These are phyloP conservation scores for Pocota personata DNA, from an alignment of 2,888 invertebrate species.

Conservation along the genomic window DNA sequence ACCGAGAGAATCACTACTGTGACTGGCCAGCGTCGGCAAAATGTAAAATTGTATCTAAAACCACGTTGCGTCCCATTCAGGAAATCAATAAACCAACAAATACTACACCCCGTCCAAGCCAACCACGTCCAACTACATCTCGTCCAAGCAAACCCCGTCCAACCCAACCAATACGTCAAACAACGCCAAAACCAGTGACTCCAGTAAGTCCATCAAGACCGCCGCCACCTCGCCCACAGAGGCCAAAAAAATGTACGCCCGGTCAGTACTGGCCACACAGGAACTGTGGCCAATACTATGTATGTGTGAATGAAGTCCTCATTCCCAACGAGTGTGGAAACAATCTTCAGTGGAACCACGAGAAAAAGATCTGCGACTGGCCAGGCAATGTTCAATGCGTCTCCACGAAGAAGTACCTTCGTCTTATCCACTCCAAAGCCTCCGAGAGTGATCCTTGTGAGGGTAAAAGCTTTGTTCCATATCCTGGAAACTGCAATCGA, in stretches of 20 bases:
- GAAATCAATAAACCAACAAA: conserved; percentile 76
- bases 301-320: conserved; percentile 90
- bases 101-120: conserved; percentile 77
- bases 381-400: conserved; percentile 86
- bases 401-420: conserved; percentile 79
- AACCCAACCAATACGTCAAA: conserved; percentile 77
- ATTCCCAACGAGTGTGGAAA: conserved; percentile 89
- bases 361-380: conserved; percentile 90
- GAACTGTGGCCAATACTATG: conserved; percentile 89
- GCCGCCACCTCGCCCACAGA: conserved; percentile 53
- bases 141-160: conserved; percentile 79
- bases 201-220: conserved; percentile 77
- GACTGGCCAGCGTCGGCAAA: conserved; percentile 92
- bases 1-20: conserved; percentile 86
- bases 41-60: conserved; percentile 83
- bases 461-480: conserved; percentile 86
- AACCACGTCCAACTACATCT: conserved; percentile 77
- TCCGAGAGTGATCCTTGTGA: conserved; percentile 84
- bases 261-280: conserved; percentile 90
- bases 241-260: conserved; percentile 84
- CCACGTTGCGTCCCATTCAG: conserved; percentile 77
- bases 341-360: conserved; percentile 89
- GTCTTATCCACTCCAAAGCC: conserved; percentile 77
- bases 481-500: conserved; percentile 88
- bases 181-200: conserved; percentile 80